These are phyloP conservation scores for Sphenopsis melanotis DNA, from an alignment of 2,797 vertebrate species.

Conservation along the genomic window DNA sequence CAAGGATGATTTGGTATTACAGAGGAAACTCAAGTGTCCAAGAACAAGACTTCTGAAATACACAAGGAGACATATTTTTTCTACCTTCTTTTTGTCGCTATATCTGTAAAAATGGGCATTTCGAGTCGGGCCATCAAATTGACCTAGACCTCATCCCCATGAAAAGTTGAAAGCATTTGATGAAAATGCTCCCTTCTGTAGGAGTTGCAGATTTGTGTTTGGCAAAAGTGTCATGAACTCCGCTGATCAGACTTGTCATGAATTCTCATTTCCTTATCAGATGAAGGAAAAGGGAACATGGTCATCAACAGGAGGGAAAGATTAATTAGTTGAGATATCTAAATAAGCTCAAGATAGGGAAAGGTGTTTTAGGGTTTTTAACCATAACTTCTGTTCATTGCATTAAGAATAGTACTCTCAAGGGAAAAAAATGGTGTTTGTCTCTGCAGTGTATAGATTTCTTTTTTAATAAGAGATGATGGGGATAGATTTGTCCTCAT, in stretches of 20 bases:
- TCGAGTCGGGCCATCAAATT: neutral
- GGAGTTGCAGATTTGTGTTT: neutral
- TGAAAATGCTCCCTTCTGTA: neutral
- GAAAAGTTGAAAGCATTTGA: neutral
- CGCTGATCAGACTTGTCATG: neutral
- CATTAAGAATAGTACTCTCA: neutral
- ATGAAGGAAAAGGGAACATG: neutral
- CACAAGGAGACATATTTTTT: neutral
- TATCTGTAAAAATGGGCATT: neutral
- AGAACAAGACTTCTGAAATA: neutral
- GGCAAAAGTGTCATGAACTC: neutral
- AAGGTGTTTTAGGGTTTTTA: neutral
- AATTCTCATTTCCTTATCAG: neutral
- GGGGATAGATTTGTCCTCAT: neutral
- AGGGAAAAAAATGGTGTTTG: neutral
- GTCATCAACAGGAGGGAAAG: neutral
- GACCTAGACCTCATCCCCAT: neutral
- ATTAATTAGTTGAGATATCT: neutral
- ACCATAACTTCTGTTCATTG: neutral
- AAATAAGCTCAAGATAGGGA: neutral
- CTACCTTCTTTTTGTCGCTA: accelerated
- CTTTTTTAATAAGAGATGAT: neutral
- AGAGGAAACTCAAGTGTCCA: neutral
- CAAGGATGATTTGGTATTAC: neutral
- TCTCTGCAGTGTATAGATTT: neutral